Percentiles rank a stretch among this genome's conserved stretches.
phyloP scores from a whole-genome alignment of 2,888 invertebrate genomes.

The Chydorus sphaericus region DNA sequence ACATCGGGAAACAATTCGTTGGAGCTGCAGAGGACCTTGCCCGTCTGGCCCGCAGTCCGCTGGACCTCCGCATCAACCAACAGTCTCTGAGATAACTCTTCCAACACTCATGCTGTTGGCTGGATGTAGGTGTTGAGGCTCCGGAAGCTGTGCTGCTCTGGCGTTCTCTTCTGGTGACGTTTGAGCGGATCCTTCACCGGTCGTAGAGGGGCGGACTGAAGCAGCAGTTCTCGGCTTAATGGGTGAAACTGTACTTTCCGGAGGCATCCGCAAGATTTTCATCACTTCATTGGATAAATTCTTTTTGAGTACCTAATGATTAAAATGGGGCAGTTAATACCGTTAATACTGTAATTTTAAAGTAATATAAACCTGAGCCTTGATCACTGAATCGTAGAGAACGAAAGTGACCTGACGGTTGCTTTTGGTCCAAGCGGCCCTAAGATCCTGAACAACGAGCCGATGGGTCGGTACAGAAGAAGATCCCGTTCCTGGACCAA shows the following conservation, averaged over 20 bases:
- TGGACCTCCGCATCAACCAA: conserved; percentile 26
- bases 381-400: conserved; percentile 88
- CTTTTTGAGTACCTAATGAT: too few relatives aligned
- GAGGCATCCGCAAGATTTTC: conserved; percentile 4
- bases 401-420: conserved; percentile 90
- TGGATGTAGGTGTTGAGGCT: too few relatives aligned
- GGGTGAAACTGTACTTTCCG: conserved; percentile 28
- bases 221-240: conserved; percentile 30
- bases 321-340: too few relatives aligned
- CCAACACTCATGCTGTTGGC: conserved; percentile 93
- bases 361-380: conserved; percentile 72
- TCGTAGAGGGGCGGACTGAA: too few relatives aligned
- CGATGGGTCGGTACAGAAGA: conserved; percentile 45
- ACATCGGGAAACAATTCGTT: conserved; percentile 92
- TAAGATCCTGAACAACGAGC: conserved; percentile 78
- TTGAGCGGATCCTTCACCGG: conserved; percentile 21
- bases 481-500: conserved; percentile 10
- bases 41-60: too few relatives aligned
- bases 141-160: too few relatives aligned
- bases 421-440: conserved; percentile 93
- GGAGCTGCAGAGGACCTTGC: conserved; percentile 60
- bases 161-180: too few relatives aligned
- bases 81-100: conserved; percentile 83
- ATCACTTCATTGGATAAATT: conserved; percentile 78
- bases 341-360: too few relatives aligned